Conservation (phyloP, 2,797 vertebrate genomes). For the Diplodus sargus region DNA sequence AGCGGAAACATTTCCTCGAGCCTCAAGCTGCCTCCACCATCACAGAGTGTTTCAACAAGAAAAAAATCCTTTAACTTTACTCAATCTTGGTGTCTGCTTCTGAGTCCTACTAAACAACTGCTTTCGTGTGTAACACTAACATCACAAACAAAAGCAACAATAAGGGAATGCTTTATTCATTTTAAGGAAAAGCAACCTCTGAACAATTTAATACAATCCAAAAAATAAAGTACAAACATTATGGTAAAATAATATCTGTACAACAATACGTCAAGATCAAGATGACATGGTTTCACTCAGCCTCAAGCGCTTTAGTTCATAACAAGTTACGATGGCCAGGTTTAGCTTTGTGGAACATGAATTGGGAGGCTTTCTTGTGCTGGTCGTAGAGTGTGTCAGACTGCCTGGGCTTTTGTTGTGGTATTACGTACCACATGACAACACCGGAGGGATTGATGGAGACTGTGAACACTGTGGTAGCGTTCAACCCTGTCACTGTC, state of each 20-base stretch:
- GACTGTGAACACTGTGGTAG: slow-evolving; percentile 78
- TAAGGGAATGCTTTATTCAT: neutral
- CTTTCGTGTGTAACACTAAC: too few species aligned
- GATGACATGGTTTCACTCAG: neutral
- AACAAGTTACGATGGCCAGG: neutral
- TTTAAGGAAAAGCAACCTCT: neutral
- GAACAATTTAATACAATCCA: neutral
- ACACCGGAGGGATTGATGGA: slow-evolving; percentile 88
- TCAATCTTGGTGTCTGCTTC: too few species aligned
- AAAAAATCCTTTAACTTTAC: too few species aligned
- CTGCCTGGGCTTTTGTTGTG: neutral
- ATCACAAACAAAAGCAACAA: neutral
- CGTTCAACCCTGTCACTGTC: slow-evolving; percentile 66
- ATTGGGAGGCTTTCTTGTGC: neutral
- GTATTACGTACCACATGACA: slow-evolving; percentile 88
- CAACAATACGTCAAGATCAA: neutral
- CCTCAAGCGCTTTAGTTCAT: neutral
- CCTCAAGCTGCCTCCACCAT: too few species aligned
- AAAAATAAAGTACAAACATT: neutral
- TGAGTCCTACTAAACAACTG: too few species aligned
- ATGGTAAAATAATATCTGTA: neutral
- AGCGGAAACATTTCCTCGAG: too few species aligned
- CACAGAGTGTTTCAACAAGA: too few species aligned
- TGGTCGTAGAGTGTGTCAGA: neutral
- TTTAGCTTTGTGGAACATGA: neutral